Base-by-base conservation (phyloP, 1,140 invertebrate species). In the Anastrepha ludens region DNA sequence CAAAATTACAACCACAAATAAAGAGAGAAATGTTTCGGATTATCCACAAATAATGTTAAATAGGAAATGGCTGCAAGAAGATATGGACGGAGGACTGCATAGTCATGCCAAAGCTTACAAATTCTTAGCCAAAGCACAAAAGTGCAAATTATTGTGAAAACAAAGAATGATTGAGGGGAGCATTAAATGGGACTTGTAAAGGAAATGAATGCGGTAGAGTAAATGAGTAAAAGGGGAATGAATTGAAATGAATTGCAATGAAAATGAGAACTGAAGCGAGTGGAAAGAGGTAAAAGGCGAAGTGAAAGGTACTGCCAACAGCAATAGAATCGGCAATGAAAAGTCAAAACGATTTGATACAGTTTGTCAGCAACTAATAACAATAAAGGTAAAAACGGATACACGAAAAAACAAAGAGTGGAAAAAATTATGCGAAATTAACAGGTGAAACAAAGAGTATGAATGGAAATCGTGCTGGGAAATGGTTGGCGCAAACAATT, bases 1-100 rank as follows among this genome's bases (percentile, higher is more conserved):
- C 67, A 74, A 74, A 74, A 74, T 41, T 74, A 17, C 13, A 47
- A 74, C 67, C 67, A 39, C 67, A 74, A 74, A 74, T 74, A 41
- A 74, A 74, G 67, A 74, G 67, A 11, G 17, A 74, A 74, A 74
- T 44, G 5, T 74, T 74, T 74, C 17, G 39, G 4, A 74, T 74
- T 17, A 74, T 74, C 67, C 67, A 17, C 67, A 70, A 74, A 44
- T n/a, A 67, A 74, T 74, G 41, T 7, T 8, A 44, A 74, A 47
- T 44, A 41, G 41, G 6, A 47, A 74, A 44, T 11, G 9, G 44
- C 39, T 17, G 13, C 9, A 70, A 13, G 13, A 17, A 13, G 1
- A 65, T 20, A 11, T 5, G 64, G 7, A 17, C 11, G 6, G 5
- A 47, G 67, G 39, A 17, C 67, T 44, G 11, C 39, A 39, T 4